phyloP scores from a whole-genome alignment of 2,797 vertebrate genomes.

The Falco columbarius region DNA sequence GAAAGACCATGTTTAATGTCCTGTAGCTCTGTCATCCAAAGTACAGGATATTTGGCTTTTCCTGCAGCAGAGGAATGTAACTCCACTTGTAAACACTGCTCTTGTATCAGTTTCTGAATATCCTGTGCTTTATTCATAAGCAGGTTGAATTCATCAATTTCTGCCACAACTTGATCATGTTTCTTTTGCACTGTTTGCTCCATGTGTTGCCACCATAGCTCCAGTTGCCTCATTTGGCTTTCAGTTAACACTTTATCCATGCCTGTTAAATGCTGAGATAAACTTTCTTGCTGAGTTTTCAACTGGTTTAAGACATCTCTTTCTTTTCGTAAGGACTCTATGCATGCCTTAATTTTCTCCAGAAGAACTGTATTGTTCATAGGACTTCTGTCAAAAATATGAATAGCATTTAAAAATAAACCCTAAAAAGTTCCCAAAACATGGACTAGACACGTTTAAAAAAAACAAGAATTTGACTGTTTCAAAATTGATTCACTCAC shows the following conservation, averaged over 20 bases:
- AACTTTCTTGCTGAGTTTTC: conserved; percentile 69
- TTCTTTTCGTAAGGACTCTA: conserved; percentile 79
- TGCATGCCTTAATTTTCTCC: conserved; percentile 77
- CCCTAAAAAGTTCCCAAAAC: neutral
- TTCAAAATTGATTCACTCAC: neutral
- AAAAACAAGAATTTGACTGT: neutral
- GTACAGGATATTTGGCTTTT: conserved; percentile 70
- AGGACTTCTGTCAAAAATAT: conserved; percentile 77
- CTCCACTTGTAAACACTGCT: conserved; percentile 27
- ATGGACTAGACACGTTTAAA: neutral
- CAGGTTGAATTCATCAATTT: conserved; percentile 73
- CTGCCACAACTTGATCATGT: conserved; percentile 71
- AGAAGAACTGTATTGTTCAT: conserved; percentile 78
- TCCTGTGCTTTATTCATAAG: conserved; percentile 71
- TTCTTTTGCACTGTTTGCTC: conserved; percentile 78
- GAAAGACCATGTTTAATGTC: conserved; percentile 77
- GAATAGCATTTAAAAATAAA: neutral
- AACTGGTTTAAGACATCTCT: conserved; percentile 79
- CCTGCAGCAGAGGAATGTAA: conserved; percentile 21
- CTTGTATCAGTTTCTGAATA: conserved; percentile 75
- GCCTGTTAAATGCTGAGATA: conserved; percentile 75
- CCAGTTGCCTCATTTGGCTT: conserved; percentile 78
- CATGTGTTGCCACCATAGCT: conserved; percentile 79
- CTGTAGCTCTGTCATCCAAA: conserved; percentile 79
- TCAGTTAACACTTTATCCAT: conserved; percentile 78